These are phyloP conservation scores for Sciurus niger DNA, from an alignment of 2,113 vertebrate species.

Conservation along the genomic window DNA sequence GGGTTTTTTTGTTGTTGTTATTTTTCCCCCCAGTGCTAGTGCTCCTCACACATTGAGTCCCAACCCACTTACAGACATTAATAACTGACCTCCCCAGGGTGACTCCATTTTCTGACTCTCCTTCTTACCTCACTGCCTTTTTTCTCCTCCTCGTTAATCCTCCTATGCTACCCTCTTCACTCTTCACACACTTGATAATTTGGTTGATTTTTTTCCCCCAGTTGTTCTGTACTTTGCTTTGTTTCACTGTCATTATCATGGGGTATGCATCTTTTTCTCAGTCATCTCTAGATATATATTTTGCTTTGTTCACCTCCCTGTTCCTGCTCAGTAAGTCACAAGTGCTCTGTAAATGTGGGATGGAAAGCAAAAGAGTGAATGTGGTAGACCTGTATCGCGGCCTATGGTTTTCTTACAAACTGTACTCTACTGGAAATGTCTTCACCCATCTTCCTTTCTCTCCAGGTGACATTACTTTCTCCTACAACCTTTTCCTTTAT, in stretches of 20 bases:
- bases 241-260: not conserved
- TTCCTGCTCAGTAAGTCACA: not conserved
- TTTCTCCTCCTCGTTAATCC: not conserved
- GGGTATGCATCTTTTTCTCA: not conserved
- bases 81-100: not conserved
- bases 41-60: not conserved
- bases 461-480: not conserved
- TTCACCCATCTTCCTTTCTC: not conserved
- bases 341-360: not conserved
- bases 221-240: not conserved
- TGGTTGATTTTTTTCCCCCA: not conserved
- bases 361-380: not conserved
- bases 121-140: not conserved
- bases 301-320: not conserved
- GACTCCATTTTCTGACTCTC: not conserved
- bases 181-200: not conserved
- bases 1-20: not conserved
- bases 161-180: not conserved
- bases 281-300: not conserved
- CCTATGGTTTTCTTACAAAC: not conserved
- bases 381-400: too few species aligned
- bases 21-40: not conserved
- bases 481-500: not conserved
- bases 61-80: accelerated
- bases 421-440: not conserved